Percentiles rank a stretch among this genome's conserved stretches.
Evolutionary conservation across 2,797 vertebrate genomes (phyloP).

Genomic region (Jordanella pulchra): DNA sequence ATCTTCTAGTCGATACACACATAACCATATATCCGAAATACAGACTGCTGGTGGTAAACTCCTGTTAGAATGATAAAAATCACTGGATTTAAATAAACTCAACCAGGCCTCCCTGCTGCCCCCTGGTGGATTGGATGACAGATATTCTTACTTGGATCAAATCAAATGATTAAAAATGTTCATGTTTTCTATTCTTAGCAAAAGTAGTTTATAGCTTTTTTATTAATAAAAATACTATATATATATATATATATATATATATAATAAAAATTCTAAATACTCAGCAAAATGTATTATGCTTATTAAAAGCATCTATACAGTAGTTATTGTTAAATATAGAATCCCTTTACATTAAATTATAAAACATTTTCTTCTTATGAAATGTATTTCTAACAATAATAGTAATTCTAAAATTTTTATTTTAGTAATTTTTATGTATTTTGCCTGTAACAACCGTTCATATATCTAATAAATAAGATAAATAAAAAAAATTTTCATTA

Average conservation of each 20-base stretch:
- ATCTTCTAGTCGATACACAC: neutral
- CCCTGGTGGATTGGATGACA: slow-evolving; percentile 58
- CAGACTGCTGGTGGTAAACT: slow-evolving; percentile 44
- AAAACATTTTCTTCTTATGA: neutral
- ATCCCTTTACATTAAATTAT: neutral
- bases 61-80: slow-evolving; percentile 48
- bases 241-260: too few relatives aligned
- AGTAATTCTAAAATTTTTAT: too few relatives aligned
- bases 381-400: neutral
- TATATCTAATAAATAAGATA: too few relatives aligned
- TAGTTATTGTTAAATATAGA: neutral
- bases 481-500: too few relatives aligned
- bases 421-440: too few relatives aligned
- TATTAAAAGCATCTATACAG: neutral
- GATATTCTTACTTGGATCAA: neutral
- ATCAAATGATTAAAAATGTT: too few relatives aligned
- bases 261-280: too few relatives aligned
- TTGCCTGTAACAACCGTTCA: too few relatives aligned
- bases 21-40: neutral
- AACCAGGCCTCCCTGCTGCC: slow-evolving; percentile 25
- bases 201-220: neutral
- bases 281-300: neutral
- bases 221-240: neutral
- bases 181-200: too few relatives aligned
- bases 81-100: slow-evolving; percentile 21